Conservation (phyloP, 2,888 invertebrate species). For the Torymus auratus region DNA sequence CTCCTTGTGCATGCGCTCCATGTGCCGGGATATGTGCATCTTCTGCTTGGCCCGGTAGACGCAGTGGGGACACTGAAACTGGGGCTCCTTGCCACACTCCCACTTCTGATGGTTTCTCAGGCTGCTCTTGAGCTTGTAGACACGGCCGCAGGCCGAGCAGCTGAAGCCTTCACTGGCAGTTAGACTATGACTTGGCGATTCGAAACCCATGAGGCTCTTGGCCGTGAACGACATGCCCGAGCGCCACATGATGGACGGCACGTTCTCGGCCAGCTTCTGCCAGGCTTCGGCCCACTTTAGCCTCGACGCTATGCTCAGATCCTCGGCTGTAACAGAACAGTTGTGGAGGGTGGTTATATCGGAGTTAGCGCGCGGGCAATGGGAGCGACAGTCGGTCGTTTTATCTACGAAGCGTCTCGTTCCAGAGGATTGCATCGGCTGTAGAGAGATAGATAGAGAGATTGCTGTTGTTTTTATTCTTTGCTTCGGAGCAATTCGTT, state of each 20-base stretch:
- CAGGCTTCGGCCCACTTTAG: slow-evolving; percentile 83
- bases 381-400: no score
- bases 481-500: no score
- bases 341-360: no score
- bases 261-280: slow-evolving; percentile 75
- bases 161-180: slow-evolving; percentile 77
- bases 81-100: slow-evolving; percentile 76
- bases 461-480: no score
- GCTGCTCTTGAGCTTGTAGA: slow-evolving; percentile 74
- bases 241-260: slow-evolving; percentile 74
- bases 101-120: slow-evolving; percentile 72
- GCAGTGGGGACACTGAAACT: slow-evolving; percentile 74
- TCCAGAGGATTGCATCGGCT: no score
- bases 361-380: no score
- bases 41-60: slow-evolving; percentile 66
- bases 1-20: slow-evolving; percentile 72
- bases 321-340: slow-evolving; percentile 79
- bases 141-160: slow-evolving; percentile 87
- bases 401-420: no score
- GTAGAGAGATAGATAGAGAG: no score
- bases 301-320: slow-evolving; percentile 85
- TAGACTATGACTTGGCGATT: not conserved
- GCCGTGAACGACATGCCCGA: slow-evolving; percentile 67
- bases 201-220: slow-evolving; percentile 64
- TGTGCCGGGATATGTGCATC: slow-evolving; percentile 69